A percentile compares a stretch with the other conserved stretches of the same genome.
These are phyloP conservation scores for Carcharodon carcharias DNA, from an alignment of 2,797 vertebrate species.

Conservation along the genomic window DNA sequence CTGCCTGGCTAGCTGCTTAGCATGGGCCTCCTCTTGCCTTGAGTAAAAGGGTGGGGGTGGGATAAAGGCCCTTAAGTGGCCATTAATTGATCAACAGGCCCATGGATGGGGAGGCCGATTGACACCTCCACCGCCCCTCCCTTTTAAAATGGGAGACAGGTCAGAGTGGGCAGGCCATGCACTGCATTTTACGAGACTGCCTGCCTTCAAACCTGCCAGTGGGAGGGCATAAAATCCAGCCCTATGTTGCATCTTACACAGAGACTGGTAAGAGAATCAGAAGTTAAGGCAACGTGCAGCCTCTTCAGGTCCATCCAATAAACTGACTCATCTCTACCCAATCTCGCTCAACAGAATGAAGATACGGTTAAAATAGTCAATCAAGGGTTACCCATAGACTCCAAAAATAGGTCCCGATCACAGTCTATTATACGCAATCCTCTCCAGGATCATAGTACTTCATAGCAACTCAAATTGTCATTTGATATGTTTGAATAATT, in stretches of 20 bases:
- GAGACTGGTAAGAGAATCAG: background rate
- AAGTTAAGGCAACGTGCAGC: no score
- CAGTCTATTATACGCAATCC: background rate
- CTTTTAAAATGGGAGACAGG: background rate
- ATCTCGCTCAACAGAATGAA: background rate
- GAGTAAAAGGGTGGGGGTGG: background rate
- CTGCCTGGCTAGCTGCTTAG: no score
- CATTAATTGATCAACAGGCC: no score
- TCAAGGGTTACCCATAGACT: background rate
- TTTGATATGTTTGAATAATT: slow-evolving; percentile 24
- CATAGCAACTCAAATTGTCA: background rate
- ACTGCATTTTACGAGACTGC: no score
- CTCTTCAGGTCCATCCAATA: background rate
- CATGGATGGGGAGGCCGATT: no score
- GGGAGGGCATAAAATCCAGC: background rate
- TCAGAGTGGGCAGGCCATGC: no score
- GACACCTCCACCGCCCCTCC: background rate
- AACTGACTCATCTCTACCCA: background rate
- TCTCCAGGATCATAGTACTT: background rate
- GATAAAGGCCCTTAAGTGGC: background rate
- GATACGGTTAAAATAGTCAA: background rate
- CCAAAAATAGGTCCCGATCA: background rate
- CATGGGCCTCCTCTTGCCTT: background rate
- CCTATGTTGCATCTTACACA: background rate
- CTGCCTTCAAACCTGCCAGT: background rate